phyloP scores from a whole-genome alignment of 2,888 invertebrate genomes.

The Torymus tubicola region DNA sequence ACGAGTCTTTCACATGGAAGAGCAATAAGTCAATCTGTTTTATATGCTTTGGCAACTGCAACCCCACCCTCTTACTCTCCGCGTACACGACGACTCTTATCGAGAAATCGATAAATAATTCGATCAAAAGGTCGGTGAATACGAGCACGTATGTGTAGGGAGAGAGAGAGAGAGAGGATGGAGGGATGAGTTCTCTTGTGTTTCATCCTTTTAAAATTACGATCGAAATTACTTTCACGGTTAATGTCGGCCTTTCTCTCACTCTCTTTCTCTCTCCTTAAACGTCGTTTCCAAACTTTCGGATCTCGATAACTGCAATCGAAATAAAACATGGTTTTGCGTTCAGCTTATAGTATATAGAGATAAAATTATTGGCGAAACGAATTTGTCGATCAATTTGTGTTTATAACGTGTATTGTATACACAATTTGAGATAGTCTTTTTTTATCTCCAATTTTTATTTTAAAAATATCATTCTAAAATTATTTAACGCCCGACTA shows the following conservation, averaged over 20 bases:
- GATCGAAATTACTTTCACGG: constrained; percentile 35
- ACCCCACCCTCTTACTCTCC: not conserved
- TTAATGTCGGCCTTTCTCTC: constrained; percentile 15
- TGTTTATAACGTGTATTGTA: too few relatives aligned
- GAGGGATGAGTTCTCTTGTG: not conserved
- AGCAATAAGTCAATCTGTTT: constrained; percentile 59
- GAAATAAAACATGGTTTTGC: too few relatives aligned
- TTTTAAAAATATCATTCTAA: too few relatives aligned
- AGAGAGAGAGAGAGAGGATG: too few relatives aligned
- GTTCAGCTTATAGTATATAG: too few relatives aligned
- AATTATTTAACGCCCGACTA: too few relatives aligned
- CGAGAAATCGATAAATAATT: constrained; percentile 58
- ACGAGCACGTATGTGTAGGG: constrained; percentile 3
- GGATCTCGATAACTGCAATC: too few relatives aligned
- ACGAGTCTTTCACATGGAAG: constrained; percentile 59
- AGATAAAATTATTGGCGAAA: too few relatives aligned
- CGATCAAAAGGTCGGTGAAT: constrained; percentile 56
- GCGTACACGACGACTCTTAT: constrained; percentile 44
- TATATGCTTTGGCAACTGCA: constrained; percentile 57
- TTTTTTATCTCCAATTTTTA: too few relatives aligned
- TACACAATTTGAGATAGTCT: too few relatives aligned
- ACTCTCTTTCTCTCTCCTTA: too few relatives aligned
- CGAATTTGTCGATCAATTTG: too few relatives aligned
- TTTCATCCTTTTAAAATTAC: constrained; percentile 36
- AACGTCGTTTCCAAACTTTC: not conserved